Percentiles rank a stretch among this genome's conserved stretches.
These are phyloP conservation scores for Tenthredo distinguenda DNA, from an alignment of 2,888 invertebrate species.

Conservation along the genomic window DNA sequence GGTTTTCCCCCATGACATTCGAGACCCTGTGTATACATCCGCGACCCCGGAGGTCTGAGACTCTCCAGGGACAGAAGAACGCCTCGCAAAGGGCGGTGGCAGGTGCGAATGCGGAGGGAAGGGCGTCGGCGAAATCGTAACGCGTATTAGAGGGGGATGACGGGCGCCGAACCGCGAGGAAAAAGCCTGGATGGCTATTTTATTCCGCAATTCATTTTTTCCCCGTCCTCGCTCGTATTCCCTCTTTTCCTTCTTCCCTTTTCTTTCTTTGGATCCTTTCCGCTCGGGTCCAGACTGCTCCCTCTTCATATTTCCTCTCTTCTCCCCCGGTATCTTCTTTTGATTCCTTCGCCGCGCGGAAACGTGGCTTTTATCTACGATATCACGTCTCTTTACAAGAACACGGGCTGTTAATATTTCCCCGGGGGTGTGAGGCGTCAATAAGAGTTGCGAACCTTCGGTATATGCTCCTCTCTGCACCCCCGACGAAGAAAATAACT, in stretches of 20 bases:
- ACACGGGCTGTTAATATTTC: slow-evolving; percentile 26
- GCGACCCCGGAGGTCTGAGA: background rate
- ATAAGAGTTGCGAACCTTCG: background rate
- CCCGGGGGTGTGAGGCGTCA: background rate
- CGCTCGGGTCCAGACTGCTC: background rate
- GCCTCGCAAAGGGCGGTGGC: slow-evolving; percentile 17
- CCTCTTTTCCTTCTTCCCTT: slow-evolving; percentile 49
- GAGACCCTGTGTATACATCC: background rate
- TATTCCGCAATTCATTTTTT: slow-evolving; percentile 63
- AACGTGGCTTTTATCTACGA: slow-evolving; percentile 26
- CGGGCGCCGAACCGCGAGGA: background rate
- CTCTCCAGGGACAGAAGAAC: slow-evolving; percentile 18
- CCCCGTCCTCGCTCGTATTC: background rate
- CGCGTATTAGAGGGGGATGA: background rate
- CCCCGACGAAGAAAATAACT: background rate
- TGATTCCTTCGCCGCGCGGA: slow-evolving; percentile 29
- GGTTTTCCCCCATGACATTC: background rate
- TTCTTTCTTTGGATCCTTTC: slow-evolving; percentile 40
- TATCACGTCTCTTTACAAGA: slow-evolving; percentile 2
- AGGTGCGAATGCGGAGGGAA: background rate
- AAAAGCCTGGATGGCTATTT: slow-evolving; percentile 55
- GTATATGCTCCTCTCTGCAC: background rate
- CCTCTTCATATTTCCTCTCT: slow-evolving; percentile 37
- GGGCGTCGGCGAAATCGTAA: slow-evolving; percentile 23
- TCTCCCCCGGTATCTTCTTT: slow-evolving; percentile 43